phyloP scores from a whole-genome alignment of 37 sponge, comb jelly and placozoan species.

The Dysidea cf. avara region DNA sequence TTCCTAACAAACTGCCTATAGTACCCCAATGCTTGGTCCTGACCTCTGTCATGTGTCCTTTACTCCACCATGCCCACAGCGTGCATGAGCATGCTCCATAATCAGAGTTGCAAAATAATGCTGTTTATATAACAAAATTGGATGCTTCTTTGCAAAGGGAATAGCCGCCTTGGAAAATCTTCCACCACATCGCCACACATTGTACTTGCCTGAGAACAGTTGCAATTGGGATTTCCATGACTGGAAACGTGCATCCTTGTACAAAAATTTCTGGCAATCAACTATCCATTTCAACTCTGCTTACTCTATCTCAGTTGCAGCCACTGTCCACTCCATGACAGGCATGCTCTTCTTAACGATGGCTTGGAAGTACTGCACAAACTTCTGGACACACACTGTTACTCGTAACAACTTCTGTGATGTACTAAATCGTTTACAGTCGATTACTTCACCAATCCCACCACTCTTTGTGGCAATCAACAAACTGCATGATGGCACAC shows the following conservation, averaged over 20 bases:
- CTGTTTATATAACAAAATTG: too few relatives aligned
- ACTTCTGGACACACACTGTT: slow-evolving; percentile 1
- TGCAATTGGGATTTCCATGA: neutral
- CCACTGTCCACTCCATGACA: too few relatives aligned
- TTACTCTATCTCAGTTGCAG: neutral
- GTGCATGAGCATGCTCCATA: too few relatives aligned
- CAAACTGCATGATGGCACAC: too few relatives aligned
- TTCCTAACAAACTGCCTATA: slow-evolving; percentile 16
- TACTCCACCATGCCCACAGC: too few relatives aligned
- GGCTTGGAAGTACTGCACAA: slow-evolving; percentile 1
- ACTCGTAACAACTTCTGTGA: slow-evolving; percentile 20
- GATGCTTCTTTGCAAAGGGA: too few relatives aligned
- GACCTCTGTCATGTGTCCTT: too few relatives aligned
- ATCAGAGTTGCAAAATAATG: too few relatives aligned
- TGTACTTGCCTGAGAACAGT: slow-evolving; percentile 1
- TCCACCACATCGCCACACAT: slow-evolving; percentile 17
- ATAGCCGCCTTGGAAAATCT: slow-evolving; percentile 15
- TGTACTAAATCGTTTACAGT: too few relatives aligned
- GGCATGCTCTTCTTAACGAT: too few relatives aligned
- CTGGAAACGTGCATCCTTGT: neutral
- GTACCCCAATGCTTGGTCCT: slow-evolving; percentile 15
- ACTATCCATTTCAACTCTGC: neutral
- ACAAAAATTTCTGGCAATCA: neutral
- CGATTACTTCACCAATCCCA: slow-evolving; percentile 7
- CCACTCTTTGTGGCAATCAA: neutral